Percentiles rank a stretch among this genome's conserved stretches.
Evolutionary conservation across 2,797 vertebrate species (phyloP).

Genomic region (Eupleurogrammus muticus): DNA sequence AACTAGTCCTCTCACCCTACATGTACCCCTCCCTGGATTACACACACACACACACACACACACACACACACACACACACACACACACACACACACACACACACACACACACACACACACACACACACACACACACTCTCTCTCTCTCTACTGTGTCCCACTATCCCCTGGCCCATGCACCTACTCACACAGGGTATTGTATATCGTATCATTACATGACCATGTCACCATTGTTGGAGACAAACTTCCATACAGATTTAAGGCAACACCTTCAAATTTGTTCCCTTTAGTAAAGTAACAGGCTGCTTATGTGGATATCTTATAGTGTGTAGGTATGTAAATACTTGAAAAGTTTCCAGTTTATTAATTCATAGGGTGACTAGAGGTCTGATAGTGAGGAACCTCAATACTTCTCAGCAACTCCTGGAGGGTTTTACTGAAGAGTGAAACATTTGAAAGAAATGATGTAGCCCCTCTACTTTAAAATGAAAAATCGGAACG

Average conservation of each 20-base stretch:
- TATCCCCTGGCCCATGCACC: not conserved
- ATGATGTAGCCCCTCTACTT: conserved; percentile 22
- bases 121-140: no score
- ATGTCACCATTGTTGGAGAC: conserved; percentile 15
- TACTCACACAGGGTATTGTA: conserved; percentile 2
- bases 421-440: conserved; percentile 36
- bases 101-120: no score
- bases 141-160: no score
- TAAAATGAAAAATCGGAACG: conserved; percentile 41
- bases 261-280: no score
- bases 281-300: no score
- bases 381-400: not conserved
- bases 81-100: conserved; percentile 17
- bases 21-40: conserved; percentile 5
- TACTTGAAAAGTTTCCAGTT: conserved; percentile 34
- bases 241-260: not conserved
- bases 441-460: conserved; percentile 36
- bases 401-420: conserved; percentile 14
- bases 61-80: conserved; percentile 16
- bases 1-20: conserved; percentile 39
- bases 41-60: conserved; percentile 20
- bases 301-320: conserved; percentile 18
- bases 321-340: not conserved
- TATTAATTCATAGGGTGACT: conserved; percentile 25
- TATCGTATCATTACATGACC: conserved; percentile 16